These are phyloP conservation scores for Paelopatides confundens DNA, from an alignment of 53 echinoderm and acorn worm species.

Conservation along the genomic window DNA sequence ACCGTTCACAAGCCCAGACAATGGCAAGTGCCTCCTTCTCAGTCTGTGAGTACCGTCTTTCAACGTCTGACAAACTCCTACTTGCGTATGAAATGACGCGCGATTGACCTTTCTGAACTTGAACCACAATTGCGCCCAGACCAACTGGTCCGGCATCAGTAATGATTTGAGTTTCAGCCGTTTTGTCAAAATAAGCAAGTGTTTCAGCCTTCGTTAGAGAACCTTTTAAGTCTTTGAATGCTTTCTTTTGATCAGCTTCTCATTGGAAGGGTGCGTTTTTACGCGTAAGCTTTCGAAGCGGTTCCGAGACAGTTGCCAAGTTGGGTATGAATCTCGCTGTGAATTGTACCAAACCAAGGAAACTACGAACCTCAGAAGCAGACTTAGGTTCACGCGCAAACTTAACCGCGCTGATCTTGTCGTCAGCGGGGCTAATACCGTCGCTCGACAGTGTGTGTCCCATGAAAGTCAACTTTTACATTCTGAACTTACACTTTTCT, in stretches of 20 bases:
- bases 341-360: slow-evolving; percentile 67
- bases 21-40: slow-evolving; percentile 37
- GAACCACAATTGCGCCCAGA: slow-evolving; percentile 65
- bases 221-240: slow-evolving; percentile 56
- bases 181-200: slow-evolving; percentile 58
- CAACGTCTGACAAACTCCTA: slow-evolving; percentile 11
- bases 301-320: slow-evolving; percentile 62
- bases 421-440: slow-evolving; percentile 58
- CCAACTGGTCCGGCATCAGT: slow-evolving; percentile 76
- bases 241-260: slow-evolving; percentile 45
- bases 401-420: slow-evolving; percentile 46
- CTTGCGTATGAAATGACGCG: slow-evolving; percentile 52
- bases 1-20: slow-evolving; percentile 69
- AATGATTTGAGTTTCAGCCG: background rate
- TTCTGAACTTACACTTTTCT: slow-evolving; percentile 65
- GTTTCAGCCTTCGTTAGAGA: slow-evolving; percentile 35
- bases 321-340: slow-evolving; percentile 32
- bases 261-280: slow-evolving; percentile 54
- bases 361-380: slow-evolving; percentile 64
- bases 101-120: slow-evolving; percentile 9
- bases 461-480: slow-evolving; percentile 66
- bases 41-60: background rate
- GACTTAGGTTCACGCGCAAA: slow-evolving; percentile 57
- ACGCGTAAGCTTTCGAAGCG: slow-evolving; percentile 46
- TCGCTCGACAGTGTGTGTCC: slow-evolving; percentile 58